Conservation (phyloP, 2,888 invertebrate species). For the Epirrita christyi region DNA sequence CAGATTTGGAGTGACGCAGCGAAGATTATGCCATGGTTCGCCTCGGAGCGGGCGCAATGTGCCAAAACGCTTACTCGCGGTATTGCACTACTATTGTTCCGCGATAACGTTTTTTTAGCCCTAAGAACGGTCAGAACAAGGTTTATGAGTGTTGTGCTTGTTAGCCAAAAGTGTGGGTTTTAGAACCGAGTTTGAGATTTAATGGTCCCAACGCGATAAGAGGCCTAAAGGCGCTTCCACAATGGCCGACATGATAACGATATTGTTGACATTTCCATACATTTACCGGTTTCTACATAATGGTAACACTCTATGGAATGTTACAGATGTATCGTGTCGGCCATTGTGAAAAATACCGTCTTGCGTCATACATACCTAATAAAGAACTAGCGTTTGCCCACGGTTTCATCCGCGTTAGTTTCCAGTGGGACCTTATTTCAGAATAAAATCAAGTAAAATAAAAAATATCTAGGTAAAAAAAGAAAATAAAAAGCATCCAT, state of each 20-base stretch:
- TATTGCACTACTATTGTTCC: constrained; percentile 60
- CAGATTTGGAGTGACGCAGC: constrained; percentile 9
- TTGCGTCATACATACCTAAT: too few relatives aligned
- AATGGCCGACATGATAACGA: background rate
- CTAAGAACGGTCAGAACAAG: constrained; percentile 33
- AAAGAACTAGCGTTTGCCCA: too few relatives aligned
- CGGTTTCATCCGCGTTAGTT: too few relatives aligned
- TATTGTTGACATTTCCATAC: background rate
- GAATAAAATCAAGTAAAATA: too few relatives aligned
- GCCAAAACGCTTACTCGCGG: constrained; percentile 82
- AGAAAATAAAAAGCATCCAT: too few relatives aligned
- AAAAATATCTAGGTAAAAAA: too few relatives aligned
- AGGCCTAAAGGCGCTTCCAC: background rate
- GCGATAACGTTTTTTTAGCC: constrained; percentile 38
- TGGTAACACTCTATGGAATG: too few relatives aligned
- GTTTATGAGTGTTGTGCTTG: constrained; percentile 38
- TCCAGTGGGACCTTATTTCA: too few relatives aligned
- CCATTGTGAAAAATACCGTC: too few relatives aligned
- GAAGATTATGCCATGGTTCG: constrained; percentile 77
- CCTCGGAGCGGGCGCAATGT: constrained; percentile 72
- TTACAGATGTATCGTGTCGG: too few relatives aligned
- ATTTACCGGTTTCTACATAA: background rate
- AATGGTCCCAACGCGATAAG: constrained; percentile 29
- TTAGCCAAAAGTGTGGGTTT: constrained; percentile 37
- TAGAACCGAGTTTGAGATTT: constrained; percentile 29